Percentiles rank a stretch among this genome's conserved stretches.
phyloP scores from a whole-genome alignment of 2,797 vertebrate species.

The Sebastes kiyomatsui region DNA sequence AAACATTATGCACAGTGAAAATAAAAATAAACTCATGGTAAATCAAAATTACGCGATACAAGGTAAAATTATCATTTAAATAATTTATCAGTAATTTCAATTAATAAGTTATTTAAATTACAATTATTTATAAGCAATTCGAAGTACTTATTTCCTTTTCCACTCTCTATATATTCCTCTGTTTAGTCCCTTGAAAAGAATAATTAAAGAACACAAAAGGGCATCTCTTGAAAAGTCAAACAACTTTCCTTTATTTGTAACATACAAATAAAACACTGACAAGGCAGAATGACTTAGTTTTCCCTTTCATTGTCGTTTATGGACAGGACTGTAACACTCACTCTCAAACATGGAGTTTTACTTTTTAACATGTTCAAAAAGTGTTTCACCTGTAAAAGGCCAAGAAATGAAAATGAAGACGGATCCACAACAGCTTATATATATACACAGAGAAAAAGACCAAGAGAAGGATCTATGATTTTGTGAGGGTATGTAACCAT shows the following conservation, averaged over 20 bases:
- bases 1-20: background rate
- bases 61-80: background rate
- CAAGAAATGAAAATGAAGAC: slow-evolving; percentile 72
- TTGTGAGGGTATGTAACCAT: slow-evolving; percentile 27
- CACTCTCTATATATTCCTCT: background rate
- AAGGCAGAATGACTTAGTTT: slow-evolving; percentile 84
- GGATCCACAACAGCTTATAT: slow-evolving; percentile 76
- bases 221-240: slow-evolving; percentile 76
- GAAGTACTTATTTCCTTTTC: background rate
- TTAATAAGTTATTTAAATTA: no score
- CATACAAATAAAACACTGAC: slow-evolving; percentile 88
- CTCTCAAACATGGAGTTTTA: slow-evolving; percentile 71
- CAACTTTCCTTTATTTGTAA: slow-evolving; percentile 90
- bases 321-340: slow-evolving; percentile 75
- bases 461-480: slow-evolving; percentile 49
- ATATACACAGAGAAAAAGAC: slow-evolving; percentile 63
- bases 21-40: no score
- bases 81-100: background rate
- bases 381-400: slow-evolving; percentile 73
- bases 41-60: accelerated
- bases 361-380: slow-evolving; percentile 68
- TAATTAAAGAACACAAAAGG: background rate
- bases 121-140: background rate
- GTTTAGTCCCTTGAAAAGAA: background rate
- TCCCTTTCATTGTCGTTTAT: slow-evolving; percentile 79